A percentile compares a stretch with the other conserved stretches of the same genome.
These are phyloP conservation scores for Ia io DNA, from an alignment of 2,113 vertebrate genomes.

Conservation along the genomic window DNA sequence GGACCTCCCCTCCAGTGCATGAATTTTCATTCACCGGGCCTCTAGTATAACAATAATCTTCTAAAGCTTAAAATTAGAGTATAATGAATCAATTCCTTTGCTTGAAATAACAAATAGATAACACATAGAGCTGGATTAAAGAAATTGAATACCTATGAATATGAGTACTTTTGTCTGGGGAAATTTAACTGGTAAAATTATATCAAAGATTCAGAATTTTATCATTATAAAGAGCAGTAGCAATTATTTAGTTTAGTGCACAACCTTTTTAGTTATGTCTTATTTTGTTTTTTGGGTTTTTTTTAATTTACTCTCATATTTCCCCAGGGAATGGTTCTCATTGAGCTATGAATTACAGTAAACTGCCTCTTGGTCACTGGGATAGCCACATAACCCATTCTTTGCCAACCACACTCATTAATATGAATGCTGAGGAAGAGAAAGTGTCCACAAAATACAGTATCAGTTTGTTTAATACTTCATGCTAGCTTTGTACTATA, in stretches of 20 bases:
- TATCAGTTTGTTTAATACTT: neutral
- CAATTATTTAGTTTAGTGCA: neutral
- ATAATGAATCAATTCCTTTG: neutral
- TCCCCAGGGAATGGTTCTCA: neutral
- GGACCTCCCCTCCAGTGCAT: too few species aligned
- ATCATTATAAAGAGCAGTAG: neutral
- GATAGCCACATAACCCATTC: neutral
- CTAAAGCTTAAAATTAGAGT: slow-evolving; percentile 24
- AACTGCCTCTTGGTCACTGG: neutral
- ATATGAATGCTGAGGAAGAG: neutral
- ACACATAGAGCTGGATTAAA: neutral
- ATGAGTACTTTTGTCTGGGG: neutral
- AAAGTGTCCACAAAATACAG: neutral
- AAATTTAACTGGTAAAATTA: neutral
- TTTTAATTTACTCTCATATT: neutral
- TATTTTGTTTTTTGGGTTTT: neutral
- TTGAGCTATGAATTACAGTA: neutral
- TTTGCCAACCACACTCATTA: neutral
- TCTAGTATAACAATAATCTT: neutral
- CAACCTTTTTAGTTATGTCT: neutral
- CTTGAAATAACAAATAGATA: neutral
- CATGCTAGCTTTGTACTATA: neutral
- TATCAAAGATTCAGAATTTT: neutral
- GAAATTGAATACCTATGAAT: neutral
- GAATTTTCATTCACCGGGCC: too few species aligned